A percentile compares a stretch with the other conserved stretches of the same genome.
These are phyloP conservation scores for Andrena fulva DNA, from an alignment of 2,888 invertebrate species.

Conservation along the genomic window DNA sequence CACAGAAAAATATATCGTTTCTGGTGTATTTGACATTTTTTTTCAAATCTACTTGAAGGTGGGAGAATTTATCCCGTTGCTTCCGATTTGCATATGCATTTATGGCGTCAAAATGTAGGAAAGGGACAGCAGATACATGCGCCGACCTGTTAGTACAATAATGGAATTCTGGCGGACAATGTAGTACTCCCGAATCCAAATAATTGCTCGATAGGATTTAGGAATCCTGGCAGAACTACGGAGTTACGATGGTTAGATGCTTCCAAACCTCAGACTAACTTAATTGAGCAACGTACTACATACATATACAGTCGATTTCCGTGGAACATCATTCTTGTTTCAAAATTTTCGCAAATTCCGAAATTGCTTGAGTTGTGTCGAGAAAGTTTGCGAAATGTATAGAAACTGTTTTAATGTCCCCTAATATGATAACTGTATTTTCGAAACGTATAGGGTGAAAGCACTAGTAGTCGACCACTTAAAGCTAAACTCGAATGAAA, in stretches of 20 bases:
- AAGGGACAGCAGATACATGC: neutral
- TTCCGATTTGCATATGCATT: neutral
- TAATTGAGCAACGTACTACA: constrained; percentile 11
- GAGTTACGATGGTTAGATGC: constrained; percentile 10
- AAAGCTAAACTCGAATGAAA: too few species aligned
- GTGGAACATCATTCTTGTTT: neutral
- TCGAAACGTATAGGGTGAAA: too few species aligned
- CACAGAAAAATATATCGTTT: neutral
- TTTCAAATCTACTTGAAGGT: too few species aligned
- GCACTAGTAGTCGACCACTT: too few species aligned
- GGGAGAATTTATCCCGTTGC: neutral
- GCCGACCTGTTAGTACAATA: constrained; percentile 16
- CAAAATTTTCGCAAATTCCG: neutral
- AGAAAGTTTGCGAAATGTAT: neutral
- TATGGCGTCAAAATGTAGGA: neutral
- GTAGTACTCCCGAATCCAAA: constrained; percentile 21
- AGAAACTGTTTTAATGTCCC: too few species aligned
- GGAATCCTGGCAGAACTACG: constrained; percentile 21
- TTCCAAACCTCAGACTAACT: constrained; percentile 13
- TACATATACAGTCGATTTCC: constrained; percentile 1
- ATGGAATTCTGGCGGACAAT: constrained; percentile 40
- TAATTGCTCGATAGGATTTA: constrained; percentile 52
- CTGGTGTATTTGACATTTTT: too few species aligned
- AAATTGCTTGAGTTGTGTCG: neutral
- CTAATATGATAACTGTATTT: too few species aligned